These are phyloP conservation scores for Orbicella faveolata DNA, from an alignment of 64 coral and sea anemone species.

Conservation along the genomic window DNA sequence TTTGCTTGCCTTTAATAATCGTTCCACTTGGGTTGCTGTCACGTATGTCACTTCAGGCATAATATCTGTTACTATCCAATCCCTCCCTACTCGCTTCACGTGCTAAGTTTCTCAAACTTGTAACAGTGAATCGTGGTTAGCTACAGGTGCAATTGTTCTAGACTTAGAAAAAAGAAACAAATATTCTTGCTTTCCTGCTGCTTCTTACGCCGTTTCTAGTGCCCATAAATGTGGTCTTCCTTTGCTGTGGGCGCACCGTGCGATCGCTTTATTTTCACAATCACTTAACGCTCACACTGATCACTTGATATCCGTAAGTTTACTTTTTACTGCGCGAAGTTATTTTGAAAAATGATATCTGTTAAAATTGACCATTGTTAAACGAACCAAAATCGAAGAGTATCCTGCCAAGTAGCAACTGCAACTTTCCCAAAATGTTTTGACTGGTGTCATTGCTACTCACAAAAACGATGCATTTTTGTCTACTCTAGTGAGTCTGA, in stretches of 20 bases:
- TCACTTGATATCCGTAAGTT: neutral
- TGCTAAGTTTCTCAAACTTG: neutral
- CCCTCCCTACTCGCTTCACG: neutral
- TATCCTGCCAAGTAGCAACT: neutral
- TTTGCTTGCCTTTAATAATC: constrained; percentile 35
- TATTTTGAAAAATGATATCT: neutral
- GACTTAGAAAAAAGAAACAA: neutral
- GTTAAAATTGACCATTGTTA: neutral
- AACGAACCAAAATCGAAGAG: neutral
- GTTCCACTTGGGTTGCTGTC: neutral
- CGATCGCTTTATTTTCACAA: neutral
- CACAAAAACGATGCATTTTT: neutral
- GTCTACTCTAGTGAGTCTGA: no score
- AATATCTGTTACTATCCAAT: neutral
- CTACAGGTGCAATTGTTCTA: neutral
- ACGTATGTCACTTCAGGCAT: neutral
- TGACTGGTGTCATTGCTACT: neutral
- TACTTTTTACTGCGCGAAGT: neutral
- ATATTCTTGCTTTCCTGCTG: neutral
- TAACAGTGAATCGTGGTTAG: neutral
- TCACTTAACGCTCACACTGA: neutral
- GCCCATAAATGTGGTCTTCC: neutral
- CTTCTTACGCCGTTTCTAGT: neutral
- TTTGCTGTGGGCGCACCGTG: neutral
- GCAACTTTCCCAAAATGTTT: neutral